Evolutionary conservation across 2,113 vertebrate species (phyloP), one percentile per base, ranked within the genome.

Genomic region (Triplophysa tibetana): DNA sequence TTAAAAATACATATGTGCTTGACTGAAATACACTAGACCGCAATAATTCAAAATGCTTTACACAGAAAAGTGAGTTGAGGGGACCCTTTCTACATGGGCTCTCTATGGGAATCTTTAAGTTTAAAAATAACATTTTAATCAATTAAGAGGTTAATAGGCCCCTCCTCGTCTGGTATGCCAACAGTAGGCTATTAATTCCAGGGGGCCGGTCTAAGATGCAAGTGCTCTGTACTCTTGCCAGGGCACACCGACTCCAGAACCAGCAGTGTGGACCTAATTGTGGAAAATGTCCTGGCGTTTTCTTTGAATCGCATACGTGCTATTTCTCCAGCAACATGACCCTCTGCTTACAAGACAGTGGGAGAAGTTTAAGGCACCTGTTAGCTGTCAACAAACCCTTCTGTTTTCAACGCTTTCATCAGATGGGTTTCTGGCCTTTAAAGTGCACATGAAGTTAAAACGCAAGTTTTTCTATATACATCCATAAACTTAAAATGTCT

Each of bases 61-160:
- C 33, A 52, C 17, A 54, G 48, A 58, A 13, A 19, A 58, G 33
- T 7, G 8, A 23, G 70, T 19, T 56, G 17, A 70, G 24, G 16
- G 45, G 52, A 60, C 4, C 7, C 14, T 75, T 75, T 48, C 41
- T 65, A 54, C 2, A 17, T 33, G 45, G 62, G 21, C 23, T 0
- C 19, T 54, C 75, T 50, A 76, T 76, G 33, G 26, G 70, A 70
- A 79, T 82, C 75, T 81, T 54, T 23, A 10, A 7, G 77, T 79
- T 83, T 84, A 86, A 85, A 85, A 80, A 81, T 84, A 84, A 81
- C 76, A 50, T 26, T 76, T 79, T 77, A 85, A 84, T 84, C 85
- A 82, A 74, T 74, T 79, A 85, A 85, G 83, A 67, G 65, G 77
- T 85, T 85, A 86, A 81, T 83, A 81, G 75, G 43, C 67, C 21